Base-by-base conservation (phyloP, 2,888 invertebrate genomes). In the Drosophila mayaguana region DNA sequence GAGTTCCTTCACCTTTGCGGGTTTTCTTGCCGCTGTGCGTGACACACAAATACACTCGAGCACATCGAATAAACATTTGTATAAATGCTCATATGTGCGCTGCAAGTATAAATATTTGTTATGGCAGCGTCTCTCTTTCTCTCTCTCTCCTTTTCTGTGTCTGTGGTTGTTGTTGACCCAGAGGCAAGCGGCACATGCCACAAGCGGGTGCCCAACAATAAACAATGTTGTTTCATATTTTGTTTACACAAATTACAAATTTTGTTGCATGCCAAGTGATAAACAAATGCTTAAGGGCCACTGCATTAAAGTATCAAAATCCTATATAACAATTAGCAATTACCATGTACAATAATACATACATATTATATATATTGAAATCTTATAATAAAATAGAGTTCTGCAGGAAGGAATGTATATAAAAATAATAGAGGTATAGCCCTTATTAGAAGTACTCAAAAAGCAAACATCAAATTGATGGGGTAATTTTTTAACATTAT, bases 1-100 rank as follows among this genome's bases (percentile, higher is more conserved):
- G 72, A 90, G 90, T 87, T 87, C 86, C 78, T 87, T 87, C 81
- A 87, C 87, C 86, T 86, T 68, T 55, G 66, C 54, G 28, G n/a
- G 43, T 54, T 60, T 42, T 62, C 45, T 54, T 56, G 55, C 22
- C 18, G 60, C 40, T 66, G 66, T 78, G 69, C 74, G 63, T 79
- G 87, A 75, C 81, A 73, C 66, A 81, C 71, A 81, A 66, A 70
- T 50, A 73, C 65, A 48, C 16, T 25, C 25, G 55, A 16, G 28
- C 56, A 50, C 45, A 59, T 14, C 38, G 53, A 3, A 50, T 38
- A 55, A 9, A 55, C 38, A 50, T 56, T 56, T 57, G 45, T 43
- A 34, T 43, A 22, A 32, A 65, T 34, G 42, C 36, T 20, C 43
- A 25, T 22, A 22, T 38, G 20, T 18, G 40, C 32, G 45, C 18